Evolutionary conservation across 2,888 invertebrate genomes (phyloP).

Genomic region (Drosophila buzzatii): DNA sequence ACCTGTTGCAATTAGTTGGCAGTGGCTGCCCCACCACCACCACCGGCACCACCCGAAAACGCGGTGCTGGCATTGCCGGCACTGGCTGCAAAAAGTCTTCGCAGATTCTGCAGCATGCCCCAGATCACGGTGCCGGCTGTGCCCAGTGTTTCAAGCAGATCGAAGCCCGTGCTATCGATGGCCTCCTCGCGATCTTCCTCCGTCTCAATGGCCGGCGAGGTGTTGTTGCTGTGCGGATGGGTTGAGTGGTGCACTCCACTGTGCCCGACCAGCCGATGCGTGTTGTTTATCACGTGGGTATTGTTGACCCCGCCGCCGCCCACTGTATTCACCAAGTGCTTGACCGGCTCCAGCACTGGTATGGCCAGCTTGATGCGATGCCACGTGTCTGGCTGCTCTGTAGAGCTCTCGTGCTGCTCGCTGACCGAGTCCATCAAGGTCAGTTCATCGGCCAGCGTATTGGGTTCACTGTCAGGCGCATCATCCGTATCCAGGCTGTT

Average conservation of each 20-base stretch:
- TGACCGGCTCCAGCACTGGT: conserved; percentile 82
- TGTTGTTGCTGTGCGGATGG: conserved; percentile 46
- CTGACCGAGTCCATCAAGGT: conserved; percentile 44
- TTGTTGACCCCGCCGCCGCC: conserved; percentile 79
- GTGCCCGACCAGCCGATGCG: conserved; percentile 71
- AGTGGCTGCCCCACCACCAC: conserved; percentile 13
- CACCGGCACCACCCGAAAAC: conserved; percentile 70
- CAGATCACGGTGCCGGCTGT: conserved; percentile 75
- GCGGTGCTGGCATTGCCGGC: conserved; percentile 77
- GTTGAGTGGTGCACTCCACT: conserved; percentile 58
- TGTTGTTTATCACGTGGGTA: conserved; percentile 67
- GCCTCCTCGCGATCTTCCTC: conserved; percentile 83
- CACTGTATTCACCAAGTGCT: conserved; percentile 81
- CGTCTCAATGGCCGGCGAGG: conserved; percentile 81
- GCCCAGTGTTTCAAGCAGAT: conserved; percentile 81
- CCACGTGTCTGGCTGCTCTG: conserved; percentile 55
- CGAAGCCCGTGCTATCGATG: conserved; percentile 78
- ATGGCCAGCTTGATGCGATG: conserved; percentile 80
- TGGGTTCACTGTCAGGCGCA: conserved; percentile 53
- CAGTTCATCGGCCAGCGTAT: conserved; percentile 69
- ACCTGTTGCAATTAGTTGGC: conserved; percentile 25
- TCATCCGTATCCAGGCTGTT: conserved; percentile 71
- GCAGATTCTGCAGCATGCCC: conserved; percentile 80
- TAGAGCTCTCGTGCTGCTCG: conserved; percentile 73
- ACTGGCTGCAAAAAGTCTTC: conserved; percentile 82